Conservation (phyloP, 2,797 vertebrate species). For the Taeniopygia guttata region DNA sequence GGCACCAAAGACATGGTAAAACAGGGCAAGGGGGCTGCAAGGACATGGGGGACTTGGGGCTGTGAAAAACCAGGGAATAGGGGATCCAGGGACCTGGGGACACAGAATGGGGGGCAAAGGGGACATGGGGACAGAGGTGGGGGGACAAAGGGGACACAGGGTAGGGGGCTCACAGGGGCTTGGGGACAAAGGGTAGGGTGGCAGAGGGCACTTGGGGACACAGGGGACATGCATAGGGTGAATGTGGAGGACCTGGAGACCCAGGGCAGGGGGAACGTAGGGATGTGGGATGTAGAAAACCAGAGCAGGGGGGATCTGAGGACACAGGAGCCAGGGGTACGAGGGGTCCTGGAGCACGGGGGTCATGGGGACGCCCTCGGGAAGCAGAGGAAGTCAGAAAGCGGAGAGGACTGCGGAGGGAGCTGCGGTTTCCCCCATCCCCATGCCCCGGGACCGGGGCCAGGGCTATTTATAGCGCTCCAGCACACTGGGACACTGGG, state of each 20-base stretch:
- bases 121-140: background rate
- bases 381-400: slow-evolving; percentile 3
- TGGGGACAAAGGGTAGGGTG: background rate
- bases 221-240: no score
- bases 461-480: slow-evolving; percentile 18
- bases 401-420: background rate
- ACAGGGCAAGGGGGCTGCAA: background rate
- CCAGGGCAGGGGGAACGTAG: no score
- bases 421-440: slow-evolving; percentile 11
- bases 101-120: background rate
- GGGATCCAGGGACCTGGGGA: background rate
- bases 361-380: background rate
- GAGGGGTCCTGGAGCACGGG: background rate
- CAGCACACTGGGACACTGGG: background rate
- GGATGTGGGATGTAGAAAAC: background rate
- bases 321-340: background rate
- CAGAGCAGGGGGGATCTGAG: background rate
- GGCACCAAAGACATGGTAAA: background rate
- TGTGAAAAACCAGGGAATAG: background rate
- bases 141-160: no score
- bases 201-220: background rate
- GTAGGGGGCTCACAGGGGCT: background rate
- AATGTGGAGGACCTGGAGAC: background rate
- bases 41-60: background rate
- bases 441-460: background rate